Conservation (phyloP, 1,140 invertebrate species). For the Xylocopa sonorina region DNA sequence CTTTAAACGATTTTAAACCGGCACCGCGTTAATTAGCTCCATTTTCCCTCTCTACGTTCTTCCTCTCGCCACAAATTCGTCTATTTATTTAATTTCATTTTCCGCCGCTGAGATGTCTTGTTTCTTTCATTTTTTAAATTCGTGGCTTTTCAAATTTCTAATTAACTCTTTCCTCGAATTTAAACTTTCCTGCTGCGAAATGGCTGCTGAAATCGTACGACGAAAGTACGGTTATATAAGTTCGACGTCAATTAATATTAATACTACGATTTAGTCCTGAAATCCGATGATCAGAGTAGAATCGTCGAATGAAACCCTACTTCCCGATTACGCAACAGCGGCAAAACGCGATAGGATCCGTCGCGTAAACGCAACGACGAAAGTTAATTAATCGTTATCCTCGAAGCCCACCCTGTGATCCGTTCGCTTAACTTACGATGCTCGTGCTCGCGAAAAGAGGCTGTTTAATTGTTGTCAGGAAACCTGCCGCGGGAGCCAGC, state of each 20-base stretch:
- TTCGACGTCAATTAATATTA: no score
- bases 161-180: no score
- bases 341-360: conserved; percentile 16
- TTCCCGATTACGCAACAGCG: not conserved
- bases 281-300: no score
- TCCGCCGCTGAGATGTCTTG: no score
- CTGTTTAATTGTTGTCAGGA: conserved; percentile 22
- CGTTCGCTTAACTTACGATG: conserved; percentile 13
- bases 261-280: no score
- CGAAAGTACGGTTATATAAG: no score
- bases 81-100: not conserved
- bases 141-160: no score
- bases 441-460: not conserved
- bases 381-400: conserved; percentile 59
- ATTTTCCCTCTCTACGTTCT: not conserved
- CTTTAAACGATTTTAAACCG: no score
- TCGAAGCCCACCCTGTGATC: not conserved
- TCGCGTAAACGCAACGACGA: conserved; percentile 13
- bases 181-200: no score
- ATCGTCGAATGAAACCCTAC: no score
- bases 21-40: no score
- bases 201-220: no score
- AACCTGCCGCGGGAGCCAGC: conserved; percentile 1
- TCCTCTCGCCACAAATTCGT: not conserved
- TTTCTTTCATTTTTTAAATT: not conserved